A percentile compares a stretch with the other conserved stretches of the same genome.
Conservation (phyloP, 2,888 invertebrate genomes). For the Iphiclides podalirius region DNA sequence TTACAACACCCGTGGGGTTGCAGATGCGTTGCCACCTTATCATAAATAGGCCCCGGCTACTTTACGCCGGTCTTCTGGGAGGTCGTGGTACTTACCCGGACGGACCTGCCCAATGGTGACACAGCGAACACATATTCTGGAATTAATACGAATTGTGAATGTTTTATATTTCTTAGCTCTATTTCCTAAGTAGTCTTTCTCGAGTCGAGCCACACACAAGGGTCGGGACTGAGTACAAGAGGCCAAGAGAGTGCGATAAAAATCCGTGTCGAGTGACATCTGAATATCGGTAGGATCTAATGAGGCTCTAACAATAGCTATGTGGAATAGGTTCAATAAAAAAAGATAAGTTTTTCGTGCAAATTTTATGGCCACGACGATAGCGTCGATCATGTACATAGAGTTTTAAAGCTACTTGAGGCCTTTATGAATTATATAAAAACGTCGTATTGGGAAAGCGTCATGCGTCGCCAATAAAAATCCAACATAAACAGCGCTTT, state of each 20-base stretch:
- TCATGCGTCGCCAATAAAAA: conserved; percentile 64
- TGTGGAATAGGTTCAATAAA: conserved; percentile 10
- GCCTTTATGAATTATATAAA: conserved; percentile 67
- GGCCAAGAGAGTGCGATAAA: conserved; percentile 1
- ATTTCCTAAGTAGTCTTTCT: conserved; percentile 1
- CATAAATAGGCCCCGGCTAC: too few relatives aligned
- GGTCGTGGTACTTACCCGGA: too few relatives aligned
- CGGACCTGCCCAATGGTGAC: too few relatives aligned
- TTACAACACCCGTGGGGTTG: too few relatives aligned
- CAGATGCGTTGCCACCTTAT: too few relatives aligned
- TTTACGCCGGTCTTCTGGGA: too few relatives aligned
- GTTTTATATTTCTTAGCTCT: too few relatives aligned
- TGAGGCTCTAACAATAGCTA: background rate
- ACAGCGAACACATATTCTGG: too few relatives aligned
- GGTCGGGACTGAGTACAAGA: background rate
- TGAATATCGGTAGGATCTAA: background rate
- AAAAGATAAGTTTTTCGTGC: conserved; percentile 6
- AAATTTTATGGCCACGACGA: conserved; percentile 5
- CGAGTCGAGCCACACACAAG: background rate
- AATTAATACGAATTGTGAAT: too few relatives aligned
- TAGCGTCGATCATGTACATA: conserved; percentile 34
- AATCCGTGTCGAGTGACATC: conserved; percentile 6
- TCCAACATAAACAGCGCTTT: conserved; percentile 61
- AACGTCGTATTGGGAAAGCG: conserved; percentile 60
- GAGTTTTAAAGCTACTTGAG: conserved; percentile 33